Conservation (phyloP, 2,113 vertebrate genomes). For the Neodon shergylaensis region DNA sequence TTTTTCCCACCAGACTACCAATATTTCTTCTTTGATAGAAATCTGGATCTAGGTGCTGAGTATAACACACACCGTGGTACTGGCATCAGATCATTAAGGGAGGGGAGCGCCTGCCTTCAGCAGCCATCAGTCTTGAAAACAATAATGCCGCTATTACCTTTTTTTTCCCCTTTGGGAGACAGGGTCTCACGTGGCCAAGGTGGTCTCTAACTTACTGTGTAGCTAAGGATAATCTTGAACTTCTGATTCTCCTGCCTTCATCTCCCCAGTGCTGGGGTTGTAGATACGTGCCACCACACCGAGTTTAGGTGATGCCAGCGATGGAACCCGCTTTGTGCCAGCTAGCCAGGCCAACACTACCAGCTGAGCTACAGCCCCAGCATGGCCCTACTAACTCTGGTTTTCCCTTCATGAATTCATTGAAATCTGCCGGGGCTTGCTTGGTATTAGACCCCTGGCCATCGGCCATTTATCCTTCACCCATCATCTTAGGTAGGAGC, state of each 20-base stretch:
- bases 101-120: not conserved
- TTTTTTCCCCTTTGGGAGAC: not conserved
- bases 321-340: too few species aligned
- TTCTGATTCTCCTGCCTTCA: not conserved
- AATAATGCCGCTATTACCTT: too few species aligned
- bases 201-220: not conserved
- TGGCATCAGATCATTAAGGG: not conserved
- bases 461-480: not conserved
- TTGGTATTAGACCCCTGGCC: not conserved
- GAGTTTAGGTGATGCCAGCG: not conserved
- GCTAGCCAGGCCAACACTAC: not conserved
- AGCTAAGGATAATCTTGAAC: not conserved
- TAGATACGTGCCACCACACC: not conserved
- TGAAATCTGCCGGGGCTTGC: not conserved
- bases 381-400: too few species aligned
- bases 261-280: not conserved
- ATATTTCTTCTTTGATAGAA: not conserved
- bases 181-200: not conserved
- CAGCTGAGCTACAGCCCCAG: not conserved
- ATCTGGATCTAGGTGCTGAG: not conserved
- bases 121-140: not conserved
- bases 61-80: fast-evolving
- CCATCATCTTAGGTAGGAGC: not conserved
- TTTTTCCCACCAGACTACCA: not conserved
- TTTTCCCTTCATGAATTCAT: not conserved